Percentiles rank a stretch among this genome's conserved stretches.
phyloP scores from a whole-genome alignment of 1,140 invertebrate species.

The Portunus trituberculatus region DNA sequence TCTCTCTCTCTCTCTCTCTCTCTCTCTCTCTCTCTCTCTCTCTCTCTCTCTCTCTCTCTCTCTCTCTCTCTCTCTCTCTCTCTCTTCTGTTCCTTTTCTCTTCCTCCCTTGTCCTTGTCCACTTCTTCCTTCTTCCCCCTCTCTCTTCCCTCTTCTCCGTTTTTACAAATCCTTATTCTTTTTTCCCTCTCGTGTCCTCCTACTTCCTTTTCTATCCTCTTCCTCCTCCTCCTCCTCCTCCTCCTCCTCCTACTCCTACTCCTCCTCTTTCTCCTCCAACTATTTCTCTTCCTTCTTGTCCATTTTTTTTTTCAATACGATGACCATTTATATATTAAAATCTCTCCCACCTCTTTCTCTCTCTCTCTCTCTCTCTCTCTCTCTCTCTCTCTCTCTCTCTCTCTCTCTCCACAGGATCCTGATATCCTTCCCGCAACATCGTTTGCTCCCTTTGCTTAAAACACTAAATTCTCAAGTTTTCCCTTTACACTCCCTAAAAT shows the following conservation, averaged over 20 bases:
- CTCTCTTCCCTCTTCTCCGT: neutral
- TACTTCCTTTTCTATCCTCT: neutral
- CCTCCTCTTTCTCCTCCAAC: neutral
- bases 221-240: neutral
- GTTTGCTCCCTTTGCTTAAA: too few relatives aligned
- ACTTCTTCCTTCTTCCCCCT: neutral
- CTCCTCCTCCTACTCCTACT: neutral
- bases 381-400: too few relatives aligned
- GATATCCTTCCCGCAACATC: neutral
- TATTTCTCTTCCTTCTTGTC: neutral
- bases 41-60: too few relatives aligned
- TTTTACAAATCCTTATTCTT: neutral
- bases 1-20: neutral
- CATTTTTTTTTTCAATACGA: neutral
- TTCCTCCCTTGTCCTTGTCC: neutral
- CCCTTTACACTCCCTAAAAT: too few relatives aligned
- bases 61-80: neutral
- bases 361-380: too few relatives aligned
- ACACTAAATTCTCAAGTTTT: too few relatives aligned
- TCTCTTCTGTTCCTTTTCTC: neutral
- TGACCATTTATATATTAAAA: neutral
- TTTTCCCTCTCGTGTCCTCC: neutral
- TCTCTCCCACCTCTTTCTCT: too few relatives aligned
- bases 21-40: neutral
- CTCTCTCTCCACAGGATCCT: too few relatives aligned